phyloP scores from a whole-genome alignment of 2,797 vertebrate species.

The Anolis apletophallus region DNA sequence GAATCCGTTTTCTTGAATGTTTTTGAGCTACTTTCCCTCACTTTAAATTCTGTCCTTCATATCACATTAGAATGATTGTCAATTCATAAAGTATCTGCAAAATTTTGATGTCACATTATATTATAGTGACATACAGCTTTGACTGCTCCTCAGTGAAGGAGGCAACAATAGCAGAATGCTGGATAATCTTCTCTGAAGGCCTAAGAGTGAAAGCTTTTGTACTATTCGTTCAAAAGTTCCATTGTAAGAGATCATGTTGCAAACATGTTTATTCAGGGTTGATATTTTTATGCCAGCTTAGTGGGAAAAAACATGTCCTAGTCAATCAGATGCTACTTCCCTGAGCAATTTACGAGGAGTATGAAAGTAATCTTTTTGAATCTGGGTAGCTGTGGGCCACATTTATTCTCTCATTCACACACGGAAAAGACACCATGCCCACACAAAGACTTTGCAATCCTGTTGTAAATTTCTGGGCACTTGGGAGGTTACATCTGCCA shows the following conservation, averaged over 20 bases:
- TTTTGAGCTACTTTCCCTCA: background rate
- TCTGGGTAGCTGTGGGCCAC: background rate
- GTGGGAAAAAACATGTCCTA: background rate
- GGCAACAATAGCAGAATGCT: background rate
- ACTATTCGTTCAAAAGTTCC: background rate
- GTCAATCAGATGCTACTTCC: background rate
- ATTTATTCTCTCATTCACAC: background rate
- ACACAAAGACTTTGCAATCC: too few species aligned
- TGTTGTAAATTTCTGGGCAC: too few species aligned
- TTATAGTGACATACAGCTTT: background rate
- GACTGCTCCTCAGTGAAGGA: background rate
- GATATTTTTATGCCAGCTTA: background rate
- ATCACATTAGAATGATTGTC: slow-evolving; percentile 9
- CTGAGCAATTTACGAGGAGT: background rate
- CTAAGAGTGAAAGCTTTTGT: background rate
- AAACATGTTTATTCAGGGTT: slow-evolving; percentile 17
- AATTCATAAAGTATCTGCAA: slow-evolving; percentile 15
- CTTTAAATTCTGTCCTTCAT: slow-evolving; percentile 7
- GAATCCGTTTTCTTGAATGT: background rate
- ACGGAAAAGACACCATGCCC: too few species aligned
- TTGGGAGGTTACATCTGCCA: too few species aligned
- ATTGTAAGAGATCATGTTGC: slow-evolving; percentile 8
- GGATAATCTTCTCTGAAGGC: background rate
- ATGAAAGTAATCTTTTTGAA: background rate
- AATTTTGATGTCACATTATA: background rate